Conservation (phyloP, 1,140 invertebrate species). For the Meloidogyne floridensis region DNA sequence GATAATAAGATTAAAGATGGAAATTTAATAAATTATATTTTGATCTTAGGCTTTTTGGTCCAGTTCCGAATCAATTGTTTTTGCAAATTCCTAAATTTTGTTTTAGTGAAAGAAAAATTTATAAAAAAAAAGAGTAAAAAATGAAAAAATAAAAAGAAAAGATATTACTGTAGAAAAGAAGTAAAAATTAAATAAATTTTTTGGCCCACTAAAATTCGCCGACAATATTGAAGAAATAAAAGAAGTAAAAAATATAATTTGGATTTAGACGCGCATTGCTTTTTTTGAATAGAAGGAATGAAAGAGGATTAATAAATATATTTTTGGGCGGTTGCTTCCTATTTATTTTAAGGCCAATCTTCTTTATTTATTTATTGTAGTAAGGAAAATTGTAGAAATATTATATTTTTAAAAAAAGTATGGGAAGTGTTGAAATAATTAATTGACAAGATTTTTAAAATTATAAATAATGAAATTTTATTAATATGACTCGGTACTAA, state of each 20-base stretch:
- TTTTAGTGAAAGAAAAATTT: too few relatives aligned
- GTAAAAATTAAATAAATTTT: not conserved
- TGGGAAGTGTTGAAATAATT: too few relatives aligned
- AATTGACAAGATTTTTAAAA: too few relatives aligned
- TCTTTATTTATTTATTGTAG: not conserved
- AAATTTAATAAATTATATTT: too few relatives aligned
- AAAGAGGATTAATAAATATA: not conserved
- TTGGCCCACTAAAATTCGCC: not conserved
- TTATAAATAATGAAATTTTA: too few relatives aligned
- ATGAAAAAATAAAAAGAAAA: not conserved
- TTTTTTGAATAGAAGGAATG: not conserved
- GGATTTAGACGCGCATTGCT: not conserved
- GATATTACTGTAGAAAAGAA: not conserved
- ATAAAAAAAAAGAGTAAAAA: not conserved
- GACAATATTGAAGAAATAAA: not conserved
- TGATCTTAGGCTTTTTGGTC: too few relatives aligned
- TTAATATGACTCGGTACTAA: too few relatives aligned
- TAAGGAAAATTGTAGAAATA: not conserved
- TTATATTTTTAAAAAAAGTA: not conserved
- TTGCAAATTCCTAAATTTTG: too few relatives aligned
- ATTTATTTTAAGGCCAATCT: slow-evolving; percentile 3
- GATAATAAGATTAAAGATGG: too few relatives aligned
- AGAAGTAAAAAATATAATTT: not conserved
- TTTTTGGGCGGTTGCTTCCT: not conserved
- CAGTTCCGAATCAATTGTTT: too few relatives aligned